Base-by-base conservation (phyloP, 2,888 invertebrate species). In the Tiphia femorata region DNA sequence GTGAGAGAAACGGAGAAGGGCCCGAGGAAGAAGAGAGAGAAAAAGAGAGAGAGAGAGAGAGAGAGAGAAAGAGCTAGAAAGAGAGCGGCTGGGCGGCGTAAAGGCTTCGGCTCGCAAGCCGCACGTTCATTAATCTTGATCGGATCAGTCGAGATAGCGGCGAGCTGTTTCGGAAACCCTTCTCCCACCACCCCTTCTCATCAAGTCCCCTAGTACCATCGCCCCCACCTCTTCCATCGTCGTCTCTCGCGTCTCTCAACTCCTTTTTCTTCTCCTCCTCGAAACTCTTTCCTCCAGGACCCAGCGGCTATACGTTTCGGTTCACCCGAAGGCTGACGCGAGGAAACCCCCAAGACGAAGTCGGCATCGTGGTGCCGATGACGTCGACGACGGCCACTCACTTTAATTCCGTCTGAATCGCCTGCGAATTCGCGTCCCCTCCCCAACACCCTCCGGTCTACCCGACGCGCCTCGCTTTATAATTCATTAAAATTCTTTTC, bases 101-200 rank as follows among this genome's bases (percentile, higher is more conserved):
- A 79, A 78, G 77, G 65, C 75, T 76, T 77, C 80, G 82, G 81
- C 85, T 79, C 85, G 85, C 86, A 86, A 87, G 86, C 86, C 86
- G 84, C 84, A 84, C 78, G 85, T 86, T 87, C 86, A 86, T 88
- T 88, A 82, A 83, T 82, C 81, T 82, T 82, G 78, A 81, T 82
- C 82, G 78, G 80, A 79, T 82, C 83, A 81, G 83, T 80, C 76
- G 79, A 79, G 76, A 81, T 77, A 81, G 78, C 82, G 79, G 80
- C 81, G 80, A 82, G 79, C 79, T 82, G 81, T 81, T 81, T 82
- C 82, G 81, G 80, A 81, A 83, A 83, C 80, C 80, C 75, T 75
- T n/a, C 74, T 69, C 75, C 72, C 73, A 71, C 64, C 74, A 67
- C 62, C 75, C 75, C 67, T 72, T 74, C 70, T 72, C 77, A 67